Evolutionary conservation across 1,140 invertebrate genomes (phyloP).

Genomic region (Bombus sylvicola): DNA sequence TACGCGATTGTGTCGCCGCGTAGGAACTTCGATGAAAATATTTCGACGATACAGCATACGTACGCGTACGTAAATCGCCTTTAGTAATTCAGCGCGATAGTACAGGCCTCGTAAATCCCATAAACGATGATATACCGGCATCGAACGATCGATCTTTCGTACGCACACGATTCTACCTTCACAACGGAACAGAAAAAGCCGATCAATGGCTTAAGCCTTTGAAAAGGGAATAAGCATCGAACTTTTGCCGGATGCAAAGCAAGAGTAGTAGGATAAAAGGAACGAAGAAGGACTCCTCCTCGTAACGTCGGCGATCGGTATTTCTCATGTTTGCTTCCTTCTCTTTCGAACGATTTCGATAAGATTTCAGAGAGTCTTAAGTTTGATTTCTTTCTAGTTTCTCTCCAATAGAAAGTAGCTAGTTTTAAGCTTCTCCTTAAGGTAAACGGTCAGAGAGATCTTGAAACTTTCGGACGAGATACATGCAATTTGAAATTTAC

Average conservation of each 20-base stretch:
- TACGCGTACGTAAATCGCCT: conserved; percentile 68
- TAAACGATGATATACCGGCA: conserved; percentile 68
- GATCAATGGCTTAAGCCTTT: conserved; percentile 59
- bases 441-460: neutral
- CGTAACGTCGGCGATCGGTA: neutral
- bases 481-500: neutral
- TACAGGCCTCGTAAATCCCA: conserved; percentile 63
- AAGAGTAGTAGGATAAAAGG: neutral
- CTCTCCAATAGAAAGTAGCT: neutral
- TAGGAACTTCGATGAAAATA: conserved; percentile 50
- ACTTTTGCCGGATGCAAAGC: neutral
- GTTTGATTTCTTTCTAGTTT: neutral
- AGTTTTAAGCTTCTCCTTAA: neutral
- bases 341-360: neutral
- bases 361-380: neutral
- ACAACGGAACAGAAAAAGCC: conserved; percentile 47
- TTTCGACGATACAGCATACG: conserved; percentile 37
- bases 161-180: conserved; percentile 12
- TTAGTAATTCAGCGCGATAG: conserved; percentile 68
- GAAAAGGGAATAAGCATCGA: conserved; percentile 38
- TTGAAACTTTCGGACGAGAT: no score
- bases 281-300: neutral
- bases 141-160: conserved; percentile 29
- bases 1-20: neutral
- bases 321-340: neutral